Base-by-base conservation (phyloP, 2,797 vertebrate species). In the Jordanella pulchra region DNA sequence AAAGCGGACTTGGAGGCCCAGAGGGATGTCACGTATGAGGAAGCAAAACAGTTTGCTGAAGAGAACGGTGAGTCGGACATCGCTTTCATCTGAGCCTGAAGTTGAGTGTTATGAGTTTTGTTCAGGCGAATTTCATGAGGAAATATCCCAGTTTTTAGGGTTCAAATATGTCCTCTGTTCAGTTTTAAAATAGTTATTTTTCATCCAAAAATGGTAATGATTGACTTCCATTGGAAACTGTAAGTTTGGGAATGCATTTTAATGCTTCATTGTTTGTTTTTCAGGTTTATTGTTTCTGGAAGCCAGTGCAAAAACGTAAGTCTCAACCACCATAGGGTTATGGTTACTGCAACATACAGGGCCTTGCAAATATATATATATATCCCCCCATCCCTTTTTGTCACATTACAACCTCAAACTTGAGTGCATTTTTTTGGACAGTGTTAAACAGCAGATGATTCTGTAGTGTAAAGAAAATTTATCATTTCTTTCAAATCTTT, bases 261-360 rank as follows among this genome's bases (percentile, higher is more conserved):
- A 68, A 21, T 75, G 54, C 83, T 48, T 76, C 21, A 27, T 47
- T 72, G 42, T 51, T 71, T 76, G 45, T 76, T 72, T 61, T 2
- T 17, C 76, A 99, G 98, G 98, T 87, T 95, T 99, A 89, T 92
- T 99, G 93, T 99, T 99, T 89, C 95, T 99, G 82, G 97, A 99
- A 94, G 97, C 97, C 75, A 99, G 98, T 81, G 98, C 98, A 89
- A 99, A 99, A 95, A 99, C 98, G 98, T 99, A 96, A 97, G 98
- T 97, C n/a, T 72, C 74, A 67, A 21, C 28, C 53, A 15, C 54
- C 55, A 71, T 28, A 67, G 23, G 9, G 2, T 55, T 47, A 47
- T n/a, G 56, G 15, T 3, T 28, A 30, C 66, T 23, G 45, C 51
- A 21, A 35, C 56, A 61, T 23, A 23, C 14, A 12, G 1, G 35